Conservation (phyloP, 2,113 vertebrate genomes). For the Salvelinus namaycush region DNA sequence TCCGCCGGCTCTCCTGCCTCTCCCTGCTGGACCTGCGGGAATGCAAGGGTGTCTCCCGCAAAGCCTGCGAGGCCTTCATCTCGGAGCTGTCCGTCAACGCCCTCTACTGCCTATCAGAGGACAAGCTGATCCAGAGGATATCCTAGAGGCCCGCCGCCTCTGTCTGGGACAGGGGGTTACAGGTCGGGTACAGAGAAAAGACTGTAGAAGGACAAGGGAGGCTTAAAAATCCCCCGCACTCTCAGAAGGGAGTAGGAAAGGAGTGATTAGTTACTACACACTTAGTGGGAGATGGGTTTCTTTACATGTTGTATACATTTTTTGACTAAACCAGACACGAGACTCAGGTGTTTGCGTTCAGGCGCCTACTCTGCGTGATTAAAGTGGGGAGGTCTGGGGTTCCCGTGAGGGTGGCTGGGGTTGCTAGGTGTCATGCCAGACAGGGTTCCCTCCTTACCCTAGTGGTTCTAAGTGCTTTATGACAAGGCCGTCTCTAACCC, state of each 20-base stretch:
- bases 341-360: constrained; percentile 62
- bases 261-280: constrained; percentile 21
- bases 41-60: constrained; percentile 91
- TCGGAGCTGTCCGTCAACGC: constrained; percentile 94
- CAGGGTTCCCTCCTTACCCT: neutral
- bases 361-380: constrained; percentile 7
- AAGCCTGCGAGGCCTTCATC: constrained; percentile 96
- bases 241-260: constrained; percentile 19
- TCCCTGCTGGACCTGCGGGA: constrained; percentile 90
- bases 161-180: constrained; percentile 9
- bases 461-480: neutral
- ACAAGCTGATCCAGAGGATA: constrained; percentile 98
- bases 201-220: constrained; percentile 19
- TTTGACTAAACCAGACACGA: constrained; percentile 29
- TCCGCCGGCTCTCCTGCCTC: constrained; percentile 90
- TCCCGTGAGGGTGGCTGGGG: neutral
- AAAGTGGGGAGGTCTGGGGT: neutral
- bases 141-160: constrained; percentile 76
- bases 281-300: constrained; percentile 37
- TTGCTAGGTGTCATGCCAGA: no score
- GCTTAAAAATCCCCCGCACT: constrained; percentile 29
- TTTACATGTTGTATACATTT: constrained; percentile 37
- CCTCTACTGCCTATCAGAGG: constrained; percentile 96
- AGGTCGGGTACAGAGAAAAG: constrained; percentile 19
- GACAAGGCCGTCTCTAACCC: constrained; percentile 6